Base-by-base conservation (phyloP, 2,797 vertebrate species). In the Argya squamiceps region DNA sequence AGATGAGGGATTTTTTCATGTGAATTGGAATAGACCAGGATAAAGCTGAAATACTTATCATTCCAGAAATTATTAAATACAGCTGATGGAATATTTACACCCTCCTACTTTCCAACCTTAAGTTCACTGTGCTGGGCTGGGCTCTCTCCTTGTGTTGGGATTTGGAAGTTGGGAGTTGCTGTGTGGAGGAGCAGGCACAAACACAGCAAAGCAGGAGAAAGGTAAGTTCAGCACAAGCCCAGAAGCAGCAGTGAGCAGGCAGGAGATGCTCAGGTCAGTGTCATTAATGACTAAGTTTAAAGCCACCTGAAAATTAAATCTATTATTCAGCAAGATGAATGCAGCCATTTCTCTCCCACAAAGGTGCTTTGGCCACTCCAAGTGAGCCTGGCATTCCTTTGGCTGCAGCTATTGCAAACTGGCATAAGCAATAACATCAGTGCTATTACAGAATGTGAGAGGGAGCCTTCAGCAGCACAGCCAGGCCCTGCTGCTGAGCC, bases 391-490 rank as follows among this genome's bases (percentile, higher is more conserved):
- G 71, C 13, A 32, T 32, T 29, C 49, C 53, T 63, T 13, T 30
- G 32, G 43, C 85, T 76, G 43, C 17, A 71, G 46, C 43, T 67
- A 3, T 0, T 37, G 41, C 60, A 49, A 36, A 24, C 3, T 11
- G 34, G 46, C 22, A 32, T 13, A 37, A 84, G 32, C 44, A 58
- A 0, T 21, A 24, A 5, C 1, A 3, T 6, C 27, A 36, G 32
- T 9, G 32, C 44, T 22, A 1, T 18, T 16, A 19, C 19, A 43
- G 9, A 24, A 5, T 0, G 6, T 9, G 60, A 36, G 11, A 23
- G n/a, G 58, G 63, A 70, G n/a, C 74, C 60, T 29, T 7, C 0
- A 23, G 37, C 87, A 22, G 56, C 47, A 3, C 47, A 12, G 41
- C 30, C 67, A 52, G 55, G 8, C 37, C n/a, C 67, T 44, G n/a